Conservation (phyloP, 2,888 invertebrate species). For the Amphimallon solstitiale region DNA sequence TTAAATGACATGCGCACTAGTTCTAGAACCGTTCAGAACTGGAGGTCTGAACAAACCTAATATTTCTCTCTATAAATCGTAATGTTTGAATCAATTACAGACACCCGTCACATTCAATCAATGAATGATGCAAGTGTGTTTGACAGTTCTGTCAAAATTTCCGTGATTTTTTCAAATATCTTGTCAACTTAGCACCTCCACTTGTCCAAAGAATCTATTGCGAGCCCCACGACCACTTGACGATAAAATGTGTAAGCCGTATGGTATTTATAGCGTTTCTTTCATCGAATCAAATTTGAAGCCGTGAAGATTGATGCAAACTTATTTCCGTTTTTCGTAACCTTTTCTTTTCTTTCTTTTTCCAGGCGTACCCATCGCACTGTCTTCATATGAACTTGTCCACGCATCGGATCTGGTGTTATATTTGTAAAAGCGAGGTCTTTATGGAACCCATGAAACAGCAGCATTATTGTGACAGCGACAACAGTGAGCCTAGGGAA, state of each 20-base stretch:
- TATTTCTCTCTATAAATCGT: no score
- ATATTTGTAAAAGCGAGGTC: constrained; percentile 85
- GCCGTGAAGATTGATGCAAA: no score
- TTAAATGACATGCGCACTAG: no score
- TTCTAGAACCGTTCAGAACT: no score
- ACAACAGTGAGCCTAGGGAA: constrained; percentile 52
- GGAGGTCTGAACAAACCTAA: no score
- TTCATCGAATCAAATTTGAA: no score
- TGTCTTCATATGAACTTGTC: constrained; percentile 87
- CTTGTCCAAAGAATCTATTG: neutral
- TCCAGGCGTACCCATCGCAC: constrained; percentile 73
- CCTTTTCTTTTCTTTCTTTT: neutral
- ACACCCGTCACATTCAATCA: no score
- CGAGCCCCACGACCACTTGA: neutral
- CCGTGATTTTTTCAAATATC: neutral
- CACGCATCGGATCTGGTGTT: constrained; percentile 89
- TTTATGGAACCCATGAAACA: constrained; percentile 62
- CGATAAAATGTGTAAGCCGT: neutral
- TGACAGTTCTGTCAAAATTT: constrained; percentile 24
- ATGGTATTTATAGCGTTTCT: no score
- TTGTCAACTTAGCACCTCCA: neutral
- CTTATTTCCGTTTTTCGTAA: neutral
- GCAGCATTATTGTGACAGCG: constrained; percentile 50
- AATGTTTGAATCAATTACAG: no score
- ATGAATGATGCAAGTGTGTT: no score